Evolutionary conservation across 2,797 vertebrate genomes (phyloP).

Genomic region (Telmatherina bonti): DNA sequence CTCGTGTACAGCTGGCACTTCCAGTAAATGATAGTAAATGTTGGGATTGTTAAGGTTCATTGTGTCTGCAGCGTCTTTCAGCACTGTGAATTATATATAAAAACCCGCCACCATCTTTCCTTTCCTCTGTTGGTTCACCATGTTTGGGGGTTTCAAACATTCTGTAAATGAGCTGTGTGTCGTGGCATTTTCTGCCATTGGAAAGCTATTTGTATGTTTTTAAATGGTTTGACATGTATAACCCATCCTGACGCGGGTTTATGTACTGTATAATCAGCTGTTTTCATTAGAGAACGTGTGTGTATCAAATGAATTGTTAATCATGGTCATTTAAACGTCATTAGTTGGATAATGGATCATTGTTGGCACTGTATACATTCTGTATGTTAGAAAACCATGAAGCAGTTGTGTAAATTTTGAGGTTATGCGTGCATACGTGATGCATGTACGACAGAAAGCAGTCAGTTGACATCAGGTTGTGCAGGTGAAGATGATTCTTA

Average conservation of each 20-base stretch:
- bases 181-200: constrained; percentile 67
- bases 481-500: constrained; percentile 50
- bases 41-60: constrained; percentile 41
- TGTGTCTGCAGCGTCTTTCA: constrained; percentile 45
- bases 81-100: constrained; percentile 62
- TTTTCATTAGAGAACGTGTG: constrained; percentile 85
- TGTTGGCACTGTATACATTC: constrained; percentile 76
- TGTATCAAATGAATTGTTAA: constrained; percentile 79
- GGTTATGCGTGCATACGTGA: constrained; percentile 41
- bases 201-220: constrained; percentile 69
- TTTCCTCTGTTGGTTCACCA: constrained; percentile 25
- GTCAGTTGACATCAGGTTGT: constrained; percentile 39
- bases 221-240: constrained; percentile 64
- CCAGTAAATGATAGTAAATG: constrained; percentile 8
- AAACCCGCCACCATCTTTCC: constrained; percentile 21
- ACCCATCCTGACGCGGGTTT: constrained; percentile 72
- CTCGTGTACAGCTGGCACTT: constrained; percentile 39
- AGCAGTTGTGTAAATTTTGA: constrained; percentile 66
- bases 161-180: constrained; percentile 65
- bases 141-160: constrained; percentile 26
- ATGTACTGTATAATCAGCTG: constrained; percentile 79
- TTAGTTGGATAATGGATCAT: constrained; percentile 82
- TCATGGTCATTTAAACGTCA: constrained; percentile 81
- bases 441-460: constrained; percentile 37
- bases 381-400: constrained; percentile 72